Evolutionary conservation across 1,140 invertebrate species (phyloP).

Genomic region (Pseudomyrmex gracilis): DNA sequence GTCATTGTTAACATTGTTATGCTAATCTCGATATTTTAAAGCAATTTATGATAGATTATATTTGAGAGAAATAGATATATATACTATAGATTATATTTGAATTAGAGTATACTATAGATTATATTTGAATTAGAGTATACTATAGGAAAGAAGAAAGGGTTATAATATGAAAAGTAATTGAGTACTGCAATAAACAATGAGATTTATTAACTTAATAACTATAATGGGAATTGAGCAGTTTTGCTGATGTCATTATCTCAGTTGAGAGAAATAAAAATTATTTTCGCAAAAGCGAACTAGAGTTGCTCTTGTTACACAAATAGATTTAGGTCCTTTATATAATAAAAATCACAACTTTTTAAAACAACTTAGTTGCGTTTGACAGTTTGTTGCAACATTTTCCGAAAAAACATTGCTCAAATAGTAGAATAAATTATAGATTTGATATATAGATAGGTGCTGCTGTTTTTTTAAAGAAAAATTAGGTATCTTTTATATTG

Average conservation of each 20-base stretch:
- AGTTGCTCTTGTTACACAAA: background rate
- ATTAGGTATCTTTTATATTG: background rate
- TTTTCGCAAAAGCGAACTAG: constrained; percentile 10
- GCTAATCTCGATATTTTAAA: too few species aligned
- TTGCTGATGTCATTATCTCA: background rate
- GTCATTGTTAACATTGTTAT: too few species aligned
- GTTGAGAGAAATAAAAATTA: constrained; percentile 28
- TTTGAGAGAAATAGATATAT: too few species aligned
- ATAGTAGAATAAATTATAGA: background rate
- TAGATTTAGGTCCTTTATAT: constrained; percentile 41
- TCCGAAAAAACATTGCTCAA: background rate
- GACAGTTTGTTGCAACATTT: background rate
- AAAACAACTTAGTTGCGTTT: background rate
- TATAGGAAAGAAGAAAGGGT: background rate
- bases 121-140: too few species aligned
- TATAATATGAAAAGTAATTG: background rate
- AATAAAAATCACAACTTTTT: background rate
- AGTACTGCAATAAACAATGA: constrained; percentile 43
- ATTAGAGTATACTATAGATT: too few species aligned
- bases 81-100: background rate
- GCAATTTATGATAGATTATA: too few species aligned
- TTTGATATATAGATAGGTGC: background rate
- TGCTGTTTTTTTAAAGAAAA: background rate
- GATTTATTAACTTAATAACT: constrained; percentile 65
- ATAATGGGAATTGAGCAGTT: constrained; percentile 47